Evolutionary conservation across 2,113 vertebrate genomes (phyloP).

Genomic region (Equus quagga): DNA sequence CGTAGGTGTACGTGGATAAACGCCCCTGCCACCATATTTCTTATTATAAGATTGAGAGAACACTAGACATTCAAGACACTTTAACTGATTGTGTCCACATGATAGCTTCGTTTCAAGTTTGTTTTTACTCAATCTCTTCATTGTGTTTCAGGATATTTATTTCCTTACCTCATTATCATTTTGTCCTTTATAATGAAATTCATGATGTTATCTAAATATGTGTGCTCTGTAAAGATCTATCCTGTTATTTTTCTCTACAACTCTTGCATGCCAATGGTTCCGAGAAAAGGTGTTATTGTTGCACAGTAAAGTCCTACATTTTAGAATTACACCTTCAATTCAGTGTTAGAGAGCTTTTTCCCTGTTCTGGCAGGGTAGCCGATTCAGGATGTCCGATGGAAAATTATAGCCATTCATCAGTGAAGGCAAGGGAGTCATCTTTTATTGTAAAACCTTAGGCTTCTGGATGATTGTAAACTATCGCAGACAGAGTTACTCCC

Average conservation of each 20-base stretch:
- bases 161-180: neutral
- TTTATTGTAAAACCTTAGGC: slow-evolving; percentile 80
- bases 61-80: neutral
- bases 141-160: neutral
- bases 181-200: slow-evolving; percentile 47
- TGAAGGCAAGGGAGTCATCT: slow-evolving; percentile 79
- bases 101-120: neutral
- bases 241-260: neutral
- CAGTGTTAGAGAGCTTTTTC: slow-evolving; percentile 71
- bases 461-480: slow-evolving; percentile 80
- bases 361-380: slow-evolving; percentile 72
- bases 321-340: slow-evolving; percentile 83
- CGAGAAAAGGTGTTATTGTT: slow-evolving; percentile 32
- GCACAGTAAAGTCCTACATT: neutral
- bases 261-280: slow-evolving; percentile 52
- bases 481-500: slow-evolving; percentile 73
- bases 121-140: neutral
- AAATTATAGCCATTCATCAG: slow-evolving; percentile 86
- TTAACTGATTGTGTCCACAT: neutral
- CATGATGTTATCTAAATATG: neutral
- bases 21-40: neutral
- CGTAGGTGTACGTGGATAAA: neutral
- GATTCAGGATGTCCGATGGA: slow-evolving; percentile 77
- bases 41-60: neutral
- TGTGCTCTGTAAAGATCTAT: slow-evolving; percentile 59